Evolutionary conservation across 2,113 vertebrate species (phyloP).

Genomic region (Mixornis gularis): DNA sequence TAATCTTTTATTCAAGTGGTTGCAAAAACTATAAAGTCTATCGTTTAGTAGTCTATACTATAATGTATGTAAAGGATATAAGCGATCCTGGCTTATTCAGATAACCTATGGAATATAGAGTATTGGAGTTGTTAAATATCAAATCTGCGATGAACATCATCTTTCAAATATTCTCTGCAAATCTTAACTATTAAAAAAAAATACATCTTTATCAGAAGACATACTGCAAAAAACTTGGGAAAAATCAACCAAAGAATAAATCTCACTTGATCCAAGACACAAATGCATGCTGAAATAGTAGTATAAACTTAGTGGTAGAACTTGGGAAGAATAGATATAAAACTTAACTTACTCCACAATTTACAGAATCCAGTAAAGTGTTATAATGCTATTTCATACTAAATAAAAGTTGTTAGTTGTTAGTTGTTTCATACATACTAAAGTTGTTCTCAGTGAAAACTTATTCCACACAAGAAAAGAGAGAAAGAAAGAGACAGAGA

Average conservation of each 20-base stretch:
- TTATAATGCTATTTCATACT: neutral
- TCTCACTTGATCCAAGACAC: neutral
- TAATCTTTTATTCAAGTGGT: neutral
- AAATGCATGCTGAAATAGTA: neutral
- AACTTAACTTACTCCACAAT: neutral
- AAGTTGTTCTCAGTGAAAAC: neutral
- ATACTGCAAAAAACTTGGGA: neutral
- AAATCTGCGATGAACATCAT: neutral
- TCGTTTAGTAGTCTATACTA: too few relatives aligned
- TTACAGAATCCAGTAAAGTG: neutral
- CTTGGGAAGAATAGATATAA: neutral
- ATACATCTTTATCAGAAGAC: rapidly evolving
- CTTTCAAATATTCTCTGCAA: neutral
- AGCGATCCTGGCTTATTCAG: neutral
- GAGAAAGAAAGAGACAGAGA: neutral
- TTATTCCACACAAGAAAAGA: neutral
- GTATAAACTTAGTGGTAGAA: neutral
- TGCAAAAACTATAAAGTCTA: neutral
- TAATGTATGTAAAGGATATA: neutral
- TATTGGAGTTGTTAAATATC: neutral
- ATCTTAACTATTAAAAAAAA: neutral
- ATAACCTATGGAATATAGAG: neutral
- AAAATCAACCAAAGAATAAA: neutral
- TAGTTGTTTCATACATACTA: too few relatives aligned
- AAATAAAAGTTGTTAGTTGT: too few relatives aligned